phyloP scores from a whole-genome alignment of 2,113 vertebrate genomes.

The Callithrix jacchus region DNA sequence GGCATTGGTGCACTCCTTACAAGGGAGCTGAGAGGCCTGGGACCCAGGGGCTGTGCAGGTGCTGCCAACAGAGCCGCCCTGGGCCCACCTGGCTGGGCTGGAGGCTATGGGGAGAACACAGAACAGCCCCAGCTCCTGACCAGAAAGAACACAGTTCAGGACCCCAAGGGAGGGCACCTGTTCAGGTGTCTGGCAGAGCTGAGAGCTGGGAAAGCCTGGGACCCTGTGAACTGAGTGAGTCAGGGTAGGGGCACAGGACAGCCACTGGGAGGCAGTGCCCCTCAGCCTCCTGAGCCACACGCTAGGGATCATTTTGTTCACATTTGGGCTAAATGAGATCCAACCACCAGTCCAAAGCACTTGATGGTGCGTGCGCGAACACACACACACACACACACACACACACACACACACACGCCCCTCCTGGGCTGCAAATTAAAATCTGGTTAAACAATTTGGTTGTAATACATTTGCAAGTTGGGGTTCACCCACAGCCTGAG shows the following conservation, averaged over 20 bases:
- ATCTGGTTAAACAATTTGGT: background rate
- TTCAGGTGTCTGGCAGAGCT: background rate
- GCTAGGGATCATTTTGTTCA: background rate
- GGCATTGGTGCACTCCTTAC: rapidly evolving
- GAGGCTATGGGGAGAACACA: background rate
- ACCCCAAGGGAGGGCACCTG: background rate
- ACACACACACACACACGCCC: background rate
- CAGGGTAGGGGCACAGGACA: too few relatives aligned
- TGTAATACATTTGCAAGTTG: rapidly evolving
- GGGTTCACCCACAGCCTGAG: background rate
- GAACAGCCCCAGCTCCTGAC: background rate
- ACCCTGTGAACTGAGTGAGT: too few relatives aligned
- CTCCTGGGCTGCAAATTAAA: too few relatives aligned
- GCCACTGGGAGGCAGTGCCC: background rate
- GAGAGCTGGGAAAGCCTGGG: background rate
- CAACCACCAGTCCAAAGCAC: background rate
- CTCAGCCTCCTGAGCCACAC: background rate
- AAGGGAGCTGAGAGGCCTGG: background rate
- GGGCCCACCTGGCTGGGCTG: background rate
- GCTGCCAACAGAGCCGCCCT: background rate
- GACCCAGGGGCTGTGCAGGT: background rate
- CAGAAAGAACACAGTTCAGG: background rate
- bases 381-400: background rate
- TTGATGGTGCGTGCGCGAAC: too few relatives aligned
- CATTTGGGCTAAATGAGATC: background rate